Evolutionary conservation across 2,888 invertebrate species (phyloP).

Genomic region (Heliconius ismenius): DNA sequence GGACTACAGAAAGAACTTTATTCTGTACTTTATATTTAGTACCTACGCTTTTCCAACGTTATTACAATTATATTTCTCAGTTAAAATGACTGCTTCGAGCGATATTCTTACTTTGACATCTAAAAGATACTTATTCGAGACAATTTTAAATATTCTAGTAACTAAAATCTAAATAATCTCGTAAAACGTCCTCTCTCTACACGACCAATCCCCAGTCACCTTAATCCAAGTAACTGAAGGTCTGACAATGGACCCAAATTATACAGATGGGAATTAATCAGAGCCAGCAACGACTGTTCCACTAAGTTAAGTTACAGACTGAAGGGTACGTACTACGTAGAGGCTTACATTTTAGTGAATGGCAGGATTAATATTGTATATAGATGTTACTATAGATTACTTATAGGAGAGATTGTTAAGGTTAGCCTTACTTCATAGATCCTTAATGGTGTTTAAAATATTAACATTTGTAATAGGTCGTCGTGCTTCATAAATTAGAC

Average conservation of each 20-base stretch:
- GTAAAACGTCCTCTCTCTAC: conserved; percentile 30
- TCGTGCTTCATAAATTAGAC: background rate
- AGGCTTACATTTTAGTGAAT: conserved; percentile 39
- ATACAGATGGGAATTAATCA: conserved; percentile 58
- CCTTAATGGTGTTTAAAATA: background rate
- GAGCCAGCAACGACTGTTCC: conserved; percentile 44
- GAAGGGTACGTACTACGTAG: conserved; percentile 32
- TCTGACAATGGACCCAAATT: conserved; percentile 54
- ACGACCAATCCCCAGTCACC: conserved; percentile 42
- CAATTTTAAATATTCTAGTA: background rate
- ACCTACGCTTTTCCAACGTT: background rate
- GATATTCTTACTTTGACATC: background rate
- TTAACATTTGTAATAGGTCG: background rate
- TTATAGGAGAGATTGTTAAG: background rate
- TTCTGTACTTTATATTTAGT: no score
- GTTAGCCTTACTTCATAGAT: background rate
- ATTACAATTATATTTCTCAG: conserved; percentile 14
- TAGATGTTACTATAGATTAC: conserved; percentile 22
- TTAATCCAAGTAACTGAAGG: conserved; percentile 46
- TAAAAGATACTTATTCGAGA: background rate
- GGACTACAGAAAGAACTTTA: background rate
- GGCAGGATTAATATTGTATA: conserved; percentile 36
- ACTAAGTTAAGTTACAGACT: conserved; percentile 41
- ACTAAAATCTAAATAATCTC: conserved; percentile 18
- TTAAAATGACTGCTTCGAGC: background rate